Evolutionary conservation across 2,888 invertebrate species (phyloP).

Genomic region (Apomyelois bistriatella): DNA sequence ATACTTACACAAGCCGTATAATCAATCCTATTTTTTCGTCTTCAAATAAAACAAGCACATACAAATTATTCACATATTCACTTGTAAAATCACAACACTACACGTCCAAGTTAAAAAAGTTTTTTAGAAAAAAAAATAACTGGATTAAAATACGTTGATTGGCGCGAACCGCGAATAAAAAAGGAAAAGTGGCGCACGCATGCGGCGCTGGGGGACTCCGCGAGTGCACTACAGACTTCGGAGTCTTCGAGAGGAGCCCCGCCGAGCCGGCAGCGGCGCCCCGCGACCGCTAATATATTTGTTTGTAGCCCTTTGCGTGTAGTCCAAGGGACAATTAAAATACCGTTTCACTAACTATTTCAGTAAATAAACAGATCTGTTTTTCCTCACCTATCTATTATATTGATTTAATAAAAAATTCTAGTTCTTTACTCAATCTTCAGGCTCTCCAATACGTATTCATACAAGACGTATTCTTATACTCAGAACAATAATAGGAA

Average conservation of each 20-base stretch:
- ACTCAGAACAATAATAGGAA: no score
- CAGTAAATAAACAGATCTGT: no score
- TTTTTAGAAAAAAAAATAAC: neutral
- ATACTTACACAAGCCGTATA: neutral
- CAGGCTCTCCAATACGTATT: no score
- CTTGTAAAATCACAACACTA: neutral
- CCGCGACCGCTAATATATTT: constrained; percentile 3
- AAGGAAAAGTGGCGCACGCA: neutral
- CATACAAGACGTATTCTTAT: no score
- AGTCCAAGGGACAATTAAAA: constrained; percentile 2
- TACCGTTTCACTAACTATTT: no score
- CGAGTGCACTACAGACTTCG: neutral
- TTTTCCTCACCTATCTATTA: no score
- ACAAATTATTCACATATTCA: neutral
- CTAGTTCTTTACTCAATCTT: no score
- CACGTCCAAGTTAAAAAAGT: neutral
- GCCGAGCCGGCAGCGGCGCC: neutral
- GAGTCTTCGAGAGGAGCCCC: neutral
- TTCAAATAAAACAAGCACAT: neutral
- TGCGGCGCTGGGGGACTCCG: neutral
- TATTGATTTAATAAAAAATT: no score
- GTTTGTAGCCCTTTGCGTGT: constrained; percentile 1
- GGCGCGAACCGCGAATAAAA: neutral
- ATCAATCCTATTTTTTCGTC: neutral
- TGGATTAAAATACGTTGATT: neutral